Evolutionary conservation across 1,140 invertebrate species (phyloP).

Genomic region (Saccostrea echinata): DNA sequence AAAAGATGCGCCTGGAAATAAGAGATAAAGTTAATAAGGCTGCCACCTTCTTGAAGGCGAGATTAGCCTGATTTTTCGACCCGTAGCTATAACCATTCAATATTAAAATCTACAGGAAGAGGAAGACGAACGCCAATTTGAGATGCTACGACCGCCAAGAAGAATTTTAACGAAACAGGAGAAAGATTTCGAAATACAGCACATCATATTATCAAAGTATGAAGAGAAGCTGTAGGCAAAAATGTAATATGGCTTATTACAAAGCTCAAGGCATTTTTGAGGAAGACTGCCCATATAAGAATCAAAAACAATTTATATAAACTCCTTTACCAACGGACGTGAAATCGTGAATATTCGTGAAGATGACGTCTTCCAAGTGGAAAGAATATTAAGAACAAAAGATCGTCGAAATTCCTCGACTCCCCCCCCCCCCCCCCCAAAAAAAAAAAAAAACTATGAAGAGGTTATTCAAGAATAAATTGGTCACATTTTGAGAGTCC

Average conservation of each 20-base stretch:
- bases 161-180: too few relatives aligned
- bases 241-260: background rate
- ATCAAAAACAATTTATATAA: background rate
- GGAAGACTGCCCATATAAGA: background rate
- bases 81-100: too few relatives aligned
- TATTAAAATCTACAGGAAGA: too few relatives aligned
- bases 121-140: too few relatives aligned
- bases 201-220: background rate
- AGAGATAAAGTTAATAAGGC: too few relatives aligned
- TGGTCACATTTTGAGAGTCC: background rate
- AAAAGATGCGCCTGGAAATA: too few relatives aligned
- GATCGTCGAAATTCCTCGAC: background rate
- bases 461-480: background rate
- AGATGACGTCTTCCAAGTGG: background rate
- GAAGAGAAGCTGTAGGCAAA: background rate
- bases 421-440: too few relatives aligned
- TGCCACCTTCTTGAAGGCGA: too few relatives aligned
- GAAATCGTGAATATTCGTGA: background rate
- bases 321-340: background rate
- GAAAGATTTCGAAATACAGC: too few relatives aligned
- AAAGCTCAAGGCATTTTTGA: background rate
- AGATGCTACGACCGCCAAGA: too few relatives aligned
- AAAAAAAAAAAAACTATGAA: background rate
- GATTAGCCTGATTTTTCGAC: too few relatives aligned
- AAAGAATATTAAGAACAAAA: background rate